A percentile compares a stretch with the other conserved stretches of the same genome.
These are phyloP conservation scores for Paratrypauchen microcephalus DNA, from an alignment of 2,797 vertebrate species.

Conservation along the genomic window DNA sequence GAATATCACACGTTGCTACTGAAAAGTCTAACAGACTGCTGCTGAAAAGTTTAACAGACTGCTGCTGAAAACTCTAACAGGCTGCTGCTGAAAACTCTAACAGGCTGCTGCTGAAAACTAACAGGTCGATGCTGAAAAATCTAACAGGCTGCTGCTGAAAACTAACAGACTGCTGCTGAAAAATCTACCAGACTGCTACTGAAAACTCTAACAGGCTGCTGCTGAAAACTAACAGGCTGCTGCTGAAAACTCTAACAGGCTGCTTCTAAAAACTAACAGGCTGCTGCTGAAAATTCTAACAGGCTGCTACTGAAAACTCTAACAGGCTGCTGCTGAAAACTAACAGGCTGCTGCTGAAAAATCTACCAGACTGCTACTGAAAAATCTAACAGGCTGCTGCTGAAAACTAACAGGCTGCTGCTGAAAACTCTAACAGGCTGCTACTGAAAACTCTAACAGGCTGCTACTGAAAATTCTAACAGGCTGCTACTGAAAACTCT, in stretches of 20 bases:
- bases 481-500: slow-evolving; percentile 16
- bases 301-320: slow-evolving; percentile 8
- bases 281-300: no score
- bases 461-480: slow-evolving; percentile 12
- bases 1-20: slow-evolving; percentile 6
- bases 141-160: slow-evolving; percentile 22
- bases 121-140: no score
- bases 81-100: slow-evolving; percentile 11
- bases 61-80: slow-evolving; percentile 15
- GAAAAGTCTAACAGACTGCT: slow-evolving; percentile 21
- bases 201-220: slow-evolving; percentile 20
- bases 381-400: slow-evolving; percentile 22
- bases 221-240: slow-evolving; percentile 8
- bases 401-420: slow-evolving; percentile 3
- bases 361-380: not conserved
- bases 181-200: no score
- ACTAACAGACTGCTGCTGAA: no score
- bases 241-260: slow-evolving; percentile 17
- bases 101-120: not conserved
- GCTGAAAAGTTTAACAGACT: no score
- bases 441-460: slow-evolving; percentile 12
- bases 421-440: slow-evolving; percentile 18
- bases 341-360: no score
- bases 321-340: slow-evolving; percentile 18
- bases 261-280: slow-evolving; percentile 9